These are phyloP conservation scores for Menidia beryllina DNA, from an alignment of 2,113 vertebrate species.

Conservation along the genomic window DNA sequence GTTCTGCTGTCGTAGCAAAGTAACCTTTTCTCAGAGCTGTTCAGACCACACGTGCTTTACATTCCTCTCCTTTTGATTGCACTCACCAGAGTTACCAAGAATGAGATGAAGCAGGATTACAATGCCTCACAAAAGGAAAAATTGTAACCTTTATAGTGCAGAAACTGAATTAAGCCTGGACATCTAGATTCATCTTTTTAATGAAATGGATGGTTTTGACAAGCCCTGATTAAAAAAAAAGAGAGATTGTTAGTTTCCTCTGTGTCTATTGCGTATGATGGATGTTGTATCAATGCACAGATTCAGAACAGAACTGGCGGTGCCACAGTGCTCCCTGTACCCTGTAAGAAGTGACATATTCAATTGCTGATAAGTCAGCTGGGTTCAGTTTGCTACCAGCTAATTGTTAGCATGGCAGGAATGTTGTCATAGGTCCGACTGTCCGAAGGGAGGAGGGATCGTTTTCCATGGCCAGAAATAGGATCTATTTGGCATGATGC, in stretches of 20 bases:
- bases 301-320: conserved; percentile 27
- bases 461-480: conserved; percentile 51
- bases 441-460: not conserved
- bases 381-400: conserved; percentile 36
- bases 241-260: too few species aligned
- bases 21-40: conserved; percentile 45
- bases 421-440: conserved; percentile 41
- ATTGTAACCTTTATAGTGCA: conserved; percentile 25
- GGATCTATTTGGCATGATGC: conserved; percentile 17
- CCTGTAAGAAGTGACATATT: conserved; percentile 19
- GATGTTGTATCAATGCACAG: not conserved
- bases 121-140: conserved; percentile 26
- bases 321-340: conserved; percentile 30
- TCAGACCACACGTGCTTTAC: conserved; percentile 69
- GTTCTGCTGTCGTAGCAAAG: conserved; percentile 46
- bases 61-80: conserved; percentile 73
- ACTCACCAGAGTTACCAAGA: conserved; percentile 58
- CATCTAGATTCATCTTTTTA: not conserved
- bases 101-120: conserved; percentile 46
- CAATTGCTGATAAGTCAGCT: conserved; percentile 28
- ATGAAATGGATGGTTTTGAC: not conserved
- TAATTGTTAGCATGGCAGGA: conserved; percentile 50
- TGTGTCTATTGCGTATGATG: not conserved
- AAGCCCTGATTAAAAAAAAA: too few species aligned
- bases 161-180: conserved; percentile 10